phyloP scores from a whole-genome alignment of 2,888 invertebrate genomes.

The Nyleta sp. region DNA sequence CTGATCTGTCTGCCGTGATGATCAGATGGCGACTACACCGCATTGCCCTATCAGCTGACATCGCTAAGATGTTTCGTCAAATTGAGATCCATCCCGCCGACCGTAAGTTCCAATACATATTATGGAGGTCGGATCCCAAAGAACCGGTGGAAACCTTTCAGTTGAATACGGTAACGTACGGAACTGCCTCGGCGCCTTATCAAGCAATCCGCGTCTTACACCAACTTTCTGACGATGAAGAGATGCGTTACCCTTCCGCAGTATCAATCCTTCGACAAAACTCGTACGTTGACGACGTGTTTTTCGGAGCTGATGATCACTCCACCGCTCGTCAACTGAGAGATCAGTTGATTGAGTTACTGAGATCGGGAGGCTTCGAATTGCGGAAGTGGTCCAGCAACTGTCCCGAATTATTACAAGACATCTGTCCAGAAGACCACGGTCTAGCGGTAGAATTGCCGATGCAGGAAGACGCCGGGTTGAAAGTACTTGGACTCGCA shows the following conservation, averaged over 20 bases:
- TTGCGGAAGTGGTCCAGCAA: background rate
- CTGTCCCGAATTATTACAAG: too few species aligned
- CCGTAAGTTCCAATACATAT: conserved; percentile 10
- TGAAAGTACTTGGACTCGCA: background rate
- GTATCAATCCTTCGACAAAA: conserved; percentile 2
- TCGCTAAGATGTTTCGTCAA: conserved; percentile 36
- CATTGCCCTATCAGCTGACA: conserved; percentile 23
- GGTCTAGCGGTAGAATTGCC: too few species aligned
- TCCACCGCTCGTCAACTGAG: background rate
- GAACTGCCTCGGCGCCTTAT: conserved; percentile 8
- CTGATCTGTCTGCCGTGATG: conserved; percentile 3
- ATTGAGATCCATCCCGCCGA: too few species aligned
- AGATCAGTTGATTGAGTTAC: too few species aligned
- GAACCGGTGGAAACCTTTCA: background rate
- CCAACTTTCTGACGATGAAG: conserved; percentile 27
- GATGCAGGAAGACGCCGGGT: too few species aligned
- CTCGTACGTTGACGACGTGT: conserved; percentile 42
- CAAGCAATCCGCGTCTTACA: conserved; percentile 14
- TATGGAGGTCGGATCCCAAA: conserved; percentile 12
- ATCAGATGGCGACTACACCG: conserved; percentile 4
- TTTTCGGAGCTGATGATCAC: conserved; percentile 21
- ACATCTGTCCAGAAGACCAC: too few species aligned
- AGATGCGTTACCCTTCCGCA: conserved; percentile 1
- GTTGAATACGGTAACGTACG: conserved; percentile 35
- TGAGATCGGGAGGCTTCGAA: background rate